Evolutionary conservation across 2,113 vertebrate species (phyloP).

Genomic region (Taxidea taxus): DNA sequence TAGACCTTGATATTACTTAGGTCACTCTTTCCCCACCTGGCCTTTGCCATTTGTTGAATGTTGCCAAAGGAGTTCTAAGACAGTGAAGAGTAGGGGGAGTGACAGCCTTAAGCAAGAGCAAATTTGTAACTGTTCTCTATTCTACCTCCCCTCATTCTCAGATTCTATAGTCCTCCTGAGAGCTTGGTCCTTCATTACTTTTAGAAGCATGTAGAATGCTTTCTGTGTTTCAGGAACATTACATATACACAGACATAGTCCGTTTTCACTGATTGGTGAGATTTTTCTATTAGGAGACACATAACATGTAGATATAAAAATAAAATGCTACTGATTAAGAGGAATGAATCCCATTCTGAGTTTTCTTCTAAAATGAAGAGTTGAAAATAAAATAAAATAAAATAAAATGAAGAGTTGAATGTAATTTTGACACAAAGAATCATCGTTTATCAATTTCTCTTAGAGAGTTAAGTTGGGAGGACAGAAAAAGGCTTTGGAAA

Average conservation of each 20-base stretch:
- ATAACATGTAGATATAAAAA: neutral
- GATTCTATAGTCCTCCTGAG: neutral
- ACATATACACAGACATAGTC: neutral
- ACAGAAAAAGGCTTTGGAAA: neutral
- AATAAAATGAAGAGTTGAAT: neutral
- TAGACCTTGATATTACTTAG: neutral
- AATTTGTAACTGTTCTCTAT: neutral
- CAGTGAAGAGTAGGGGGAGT: neutral
- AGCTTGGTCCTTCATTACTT: neutral
- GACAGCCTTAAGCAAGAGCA: neutral
- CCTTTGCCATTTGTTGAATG: neutral
- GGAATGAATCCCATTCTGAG: neutral
- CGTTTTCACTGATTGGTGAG: neutral
- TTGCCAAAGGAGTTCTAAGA: neutral
- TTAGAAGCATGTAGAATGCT: neutral
- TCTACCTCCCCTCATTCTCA: neutral
- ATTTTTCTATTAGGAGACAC: slow-evolving; percentile 2
- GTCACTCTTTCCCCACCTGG: neutral
- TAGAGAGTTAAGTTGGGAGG: neutral
- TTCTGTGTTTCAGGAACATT: neutral
- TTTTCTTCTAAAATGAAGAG: neutral
- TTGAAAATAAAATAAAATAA: too few species aligned
- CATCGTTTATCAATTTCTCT: neutral
- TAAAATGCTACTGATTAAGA: neutral
- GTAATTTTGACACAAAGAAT: neutral